Evolutionary conservation across 2,888 invertebrate species (phyloP).

Genomic region (Gisinianus flammeolus): DNA sequence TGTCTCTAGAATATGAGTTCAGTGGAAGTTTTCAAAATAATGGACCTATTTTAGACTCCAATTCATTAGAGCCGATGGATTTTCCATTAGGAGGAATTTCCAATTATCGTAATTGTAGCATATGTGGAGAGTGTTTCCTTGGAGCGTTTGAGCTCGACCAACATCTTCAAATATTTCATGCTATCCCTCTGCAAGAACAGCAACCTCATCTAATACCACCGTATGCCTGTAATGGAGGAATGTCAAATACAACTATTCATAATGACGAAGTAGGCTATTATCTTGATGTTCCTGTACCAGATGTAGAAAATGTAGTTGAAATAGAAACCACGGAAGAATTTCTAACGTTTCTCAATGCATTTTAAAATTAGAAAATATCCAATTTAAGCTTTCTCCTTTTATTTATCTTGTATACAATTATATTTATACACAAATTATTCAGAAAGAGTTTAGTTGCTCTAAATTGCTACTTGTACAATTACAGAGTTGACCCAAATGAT

Average conservation of each 20-base stretch:
- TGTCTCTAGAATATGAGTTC: neutral
- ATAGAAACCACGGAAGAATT: slow-evolving; percentile 36
- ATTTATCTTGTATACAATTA: too few species aligned
- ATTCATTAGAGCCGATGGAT: neutral
- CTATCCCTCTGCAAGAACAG: neutral
- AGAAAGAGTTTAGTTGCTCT: too few species aligned
- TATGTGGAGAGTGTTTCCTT: slow-evolving; percentile 28
- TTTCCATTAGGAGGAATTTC: neutral
- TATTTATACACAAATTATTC: too few species aligned
- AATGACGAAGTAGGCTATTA: neutral
- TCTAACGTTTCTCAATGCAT: slow-evolving; percentile 23
- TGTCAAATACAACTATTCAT: neutral
- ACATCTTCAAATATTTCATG: slow-evolving; percentile 13
- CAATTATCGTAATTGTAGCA: slow-evolving; percentile 12
- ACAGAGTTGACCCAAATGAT: too few species aligned
- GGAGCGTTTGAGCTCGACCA: slow-evolving; percentile 17
- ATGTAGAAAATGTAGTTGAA: slow-evolving; percentile 28
- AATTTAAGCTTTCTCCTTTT: too few species aligned
- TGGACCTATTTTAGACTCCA: neutral
- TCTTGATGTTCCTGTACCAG: slow-evolving; percentile 20
- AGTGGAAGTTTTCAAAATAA: neutral
- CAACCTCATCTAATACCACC: neutral
- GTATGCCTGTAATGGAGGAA: too few species aligned
- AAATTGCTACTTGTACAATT: too few species aligned
- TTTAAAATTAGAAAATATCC: neutral